Percentiles rank a stretch among this genome's conserved stretches.
Conservation (phyloP, 2,888 invertebrate species). For the Drosophila fulvimacula region DNA sequence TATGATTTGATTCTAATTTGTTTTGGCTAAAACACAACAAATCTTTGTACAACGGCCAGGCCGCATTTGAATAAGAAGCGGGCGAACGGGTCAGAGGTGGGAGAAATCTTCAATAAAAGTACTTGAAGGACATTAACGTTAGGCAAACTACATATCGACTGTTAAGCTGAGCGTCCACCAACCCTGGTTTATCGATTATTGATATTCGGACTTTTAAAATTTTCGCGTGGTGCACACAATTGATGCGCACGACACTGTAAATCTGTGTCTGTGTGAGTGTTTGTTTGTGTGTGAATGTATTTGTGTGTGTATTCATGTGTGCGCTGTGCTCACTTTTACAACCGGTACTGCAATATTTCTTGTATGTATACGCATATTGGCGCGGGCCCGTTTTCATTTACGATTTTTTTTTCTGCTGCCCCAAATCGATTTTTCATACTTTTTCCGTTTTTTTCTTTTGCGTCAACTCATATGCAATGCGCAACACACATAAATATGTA, state of each 20-base stretch:
- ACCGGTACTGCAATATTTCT: constrained; percentile 45
- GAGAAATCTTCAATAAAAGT: constrained; percentile 21
- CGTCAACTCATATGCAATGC: constrained; percentile 42
- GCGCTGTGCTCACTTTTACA: constrained; percentile 51
- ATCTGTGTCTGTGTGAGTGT: constrained; percentile 15
- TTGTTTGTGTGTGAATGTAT: constrained; percentile 1
- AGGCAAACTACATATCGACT: constrained; percentile 7
- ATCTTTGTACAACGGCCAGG: constrained; percentile 33
- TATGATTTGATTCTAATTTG: constrained; percentile 10
- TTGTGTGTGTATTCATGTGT: constrained; percentile 16
- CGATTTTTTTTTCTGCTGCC: constrained; percentile 27
- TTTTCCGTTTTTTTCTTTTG: constrained; percentile 19
- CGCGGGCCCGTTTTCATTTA: constrained; percentile 27
- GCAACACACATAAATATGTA: constrained; percentile 26
- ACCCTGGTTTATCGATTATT: constrained; percentile 40
- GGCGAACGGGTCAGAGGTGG: constrained; percentile 6
- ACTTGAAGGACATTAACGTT: constrained; percentile 14
- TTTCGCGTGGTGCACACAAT: constrained; percentile 23
- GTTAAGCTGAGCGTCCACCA: constrained; percentile 20
- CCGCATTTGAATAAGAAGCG: constrained; percentile 30
- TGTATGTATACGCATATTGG: constrained; percentile 64
- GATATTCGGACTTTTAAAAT: constrained; percentile 31
- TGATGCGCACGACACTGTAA: constrained; percentile 40
- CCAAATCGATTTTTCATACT: constrained; percentile 71
- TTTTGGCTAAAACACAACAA: constrained; percentile 59